Base-by-base conservation (phyloP, 2,888 invertebrate genomes). In the Tryphoninae sp. region DNA sequence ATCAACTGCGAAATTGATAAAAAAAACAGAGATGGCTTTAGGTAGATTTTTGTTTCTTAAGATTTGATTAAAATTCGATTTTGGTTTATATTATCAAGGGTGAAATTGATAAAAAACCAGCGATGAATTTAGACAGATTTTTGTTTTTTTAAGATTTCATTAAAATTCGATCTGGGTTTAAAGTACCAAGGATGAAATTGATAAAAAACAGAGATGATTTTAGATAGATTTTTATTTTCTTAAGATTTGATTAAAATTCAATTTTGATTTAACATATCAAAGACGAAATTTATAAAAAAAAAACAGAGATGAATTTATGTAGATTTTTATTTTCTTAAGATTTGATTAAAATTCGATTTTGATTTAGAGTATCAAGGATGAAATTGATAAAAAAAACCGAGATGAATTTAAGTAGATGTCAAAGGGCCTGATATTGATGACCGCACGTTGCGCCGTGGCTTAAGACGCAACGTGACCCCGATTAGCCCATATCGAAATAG, bases 401-500 rank as follows among this genome's bases (percentile, higher is more conserved):
- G 13, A 45, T 45, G 45, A 45, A 45, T 45, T 45, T 9, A 45
- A 3, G 45, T 9, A 13, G 11, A 13, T 45, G 45, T 45, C 45
- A 62, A 73, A 80, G 72, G 76, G 58, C 72, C 55, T 33, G 9
- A 73, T 73, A 80, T 68, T 73, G 61, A 78, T 73, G 67, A 69
- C 65, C 23, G 22, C 23, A 45, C 49, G 74, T 51, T 42, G 69
- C 42, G 58, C n/a, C 9, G 26, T 26, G 26, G 23, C 53, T 55
- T 11, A 65, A 45, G 49, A 6, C 72, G 33, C 33, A 11, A n/a
- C 45, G 75, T 75, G 78, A 82, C 69, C 72, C 61, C 78, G 81
- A 82, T 78, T 71, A 19, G 26, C 55, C 65, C 16, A 71, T 67
- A 79, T 82, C 72, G 76, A 79, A 82, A 82, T 82, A 82, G 82